Evolutionary conservation across 2,797 vertebrate species (phyloP).

Genomic region (Spinus olivaceus): DNA sequence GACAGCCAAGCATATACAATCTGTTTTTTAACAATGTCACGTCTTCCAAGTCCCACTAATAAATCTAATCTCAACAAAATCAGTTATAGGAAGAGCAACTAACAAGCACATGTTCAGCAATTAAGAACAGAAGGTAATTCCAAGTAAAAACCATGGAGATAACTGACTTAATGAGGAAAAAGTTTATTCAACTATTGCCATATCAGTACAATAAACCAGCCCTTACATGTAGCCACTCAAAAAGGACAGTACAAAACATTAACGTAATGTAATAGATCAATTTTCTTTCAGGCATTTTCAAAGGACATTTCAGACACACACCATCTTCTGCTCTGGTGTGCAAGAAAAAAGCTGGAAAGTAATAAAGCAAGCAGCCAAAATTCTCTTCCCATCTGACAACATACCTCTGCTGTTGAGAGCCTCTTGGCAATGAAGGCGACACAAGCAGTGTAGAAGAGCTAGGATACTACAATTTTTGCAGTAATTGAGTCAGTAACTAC

Average conservation of each 20-base stretch:
- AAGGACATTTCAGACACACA: slow-evolving; percentile 71
- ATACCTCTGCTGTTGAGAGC: slow-evolving; percentile 10
- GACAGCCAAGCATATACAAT: neutral
- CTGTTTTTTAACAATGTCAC: neutral
- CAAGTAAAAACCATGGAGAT: slow-evolving; percentile 75
- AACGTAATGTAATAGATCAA: slow-evolving; percentile 75
- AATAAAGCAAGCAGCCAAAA: slow-evolving; percentile 55
- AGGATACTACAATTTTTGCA: slow-evolving; percentile 29
- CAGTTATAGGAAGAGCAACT: neutral
- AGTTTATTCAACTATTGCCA: slow-evolving; percentile 77
- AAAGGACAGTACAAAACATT: slow-evolving; percentile 74
- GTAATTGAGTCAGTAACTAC: slow-evolving; percentile 25
- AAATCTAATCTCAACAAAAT: neutral
- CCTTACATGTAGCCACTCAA: slow-evolving; percentile 69
- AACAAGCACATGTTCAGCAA: neutral
- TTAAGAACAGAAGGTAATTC: slow-evolving; percentile 25
- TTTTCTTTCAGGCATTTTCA: slow-evolving; percentile 77
- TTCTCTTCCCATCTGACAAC: slow-evolving; percentile 32
- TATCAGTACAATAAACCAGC: slow-evolving; percentile 74
- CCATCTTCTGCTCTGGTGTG: slow-evolving; percentile 50
- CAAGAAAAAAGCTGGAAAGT: slow-evolving; percentile 57
- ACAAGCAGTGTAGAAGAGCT: slow-evolving; percentile 12
- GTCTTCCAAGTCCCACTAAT: neutral
- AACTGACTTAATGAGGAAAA: slow-evolving; percentile 55
- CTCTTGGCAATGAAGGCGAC: slow-evolving; percentile 35